Evolutionary conservation across 2,888 invertebrate species (phyloP), one percentile per base, ranked within the genome.

Genomic region (Cynaeus angustus): DNA sequence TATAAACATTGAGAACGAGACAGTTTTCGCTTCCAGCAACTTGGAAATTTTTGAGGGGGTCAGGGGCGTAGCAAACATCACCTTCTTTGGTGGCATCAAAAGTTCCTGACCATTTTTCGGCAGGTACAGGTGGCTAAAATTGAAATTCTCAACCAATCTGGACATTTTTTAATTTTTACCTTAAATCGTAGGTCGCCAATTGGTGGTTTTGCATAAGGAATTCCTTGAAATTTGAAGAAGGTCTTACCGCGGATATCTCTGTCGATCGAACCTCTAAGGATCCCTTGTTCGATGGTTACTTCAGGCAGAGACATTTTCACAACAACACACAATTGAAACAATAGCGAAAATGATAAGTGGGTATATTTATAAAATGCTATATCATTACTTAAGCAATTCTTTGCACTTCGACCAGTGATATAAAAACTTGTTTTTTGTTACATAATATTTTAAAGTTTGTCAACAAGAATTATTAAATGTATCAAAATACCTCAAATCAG

Each of bases 151-250:
- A 41, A 38, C 14, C n/a, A 48, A 2, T 16, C n/a, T 16, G 28
- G 21, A 21, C 1, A 21, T 21, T 4, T 21, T 21, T 1, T 1
- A 21, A 21, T 21, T 21, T n/a, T 46, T 75, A 83, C 83, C 78
- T 79, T 79, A 77, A 82, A 82, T 75, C 83, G 75, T 3, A 82
- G 74, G 7, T 78, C 73, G 10, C 81, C 80, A 8, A 81, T 30
- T 0, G 83, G 83, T 4, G 83, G 77, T 71, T 82, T 80, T 0
- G 82, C 84, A 62, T 83, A 85, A 0, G 84, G 84, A 56, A 84
- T 81, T 13, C 83, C 83, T 70, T 79, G 78, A 72, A 84, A 84
- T 68, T 80, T 79, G 26, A 75, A 77, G 74, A 78, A 83, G 6
- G 62, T 71, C n/a, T 76, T 76, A 7, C 79, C 82, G 33, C 77